Evolutionary conservation across 2,113 vertebrate species (phyloP), one percentile per base, ranked within the genome.

Genomic region (Bujurquina vittata): DNA sequence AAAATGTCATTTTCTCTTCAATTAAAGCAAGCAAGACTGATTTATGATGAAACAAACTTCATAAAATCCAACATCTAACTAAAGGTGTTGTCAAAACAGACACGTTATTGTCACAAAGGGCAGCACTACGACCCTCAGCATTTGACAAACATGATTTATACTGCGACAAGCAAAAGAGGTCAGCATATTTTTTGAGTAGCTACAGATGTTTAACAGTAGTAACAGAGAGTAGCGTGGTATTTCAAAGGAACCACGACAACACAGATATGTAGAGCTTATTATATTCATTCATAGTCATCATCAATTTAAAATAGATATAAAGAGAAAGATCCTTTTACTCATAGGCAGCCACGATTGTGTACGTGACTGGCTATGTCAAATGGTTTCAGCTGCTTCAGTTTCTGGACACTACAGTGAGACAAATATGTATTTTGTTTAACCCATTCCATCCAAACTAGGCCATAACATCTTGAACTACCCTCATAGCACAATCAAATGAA

Each of bases 91-190:
- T 83, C 77, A 78, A 81, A 85, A 85, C 58, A 73, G 72, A 79
- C 63, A 26, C 35, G 63, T 43, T 77, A 58, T 22, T 75, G 78
- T 89, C 78, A 82, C 59, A 84, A 84, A 89, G 87, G 82, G 77
- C 77, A 80, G 40, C 58, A 43, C 65, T 33, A n/a, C 15, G 60
- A 54, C 75, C 60, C 76, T 58, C 46, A 37, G 65, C 46, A 29
- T 63, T 91, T 88, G 63, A 56, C 37, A 60, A 54, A 78, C n/a
- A 69, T 43, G 54, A 80, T 77, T 83, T 81, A 74, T 84, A 23
- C 46, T 1, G 23, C 46, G 61, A 74, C 3, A 54, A 74, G 29
- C 78, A 77, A 82, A 79, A 54, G 8, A 58, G 52, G 52, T n/a
- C 22, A 81, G 54, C 75, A 79, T 73, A 60, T 22, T 31, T 75